A percentile compares a stretch with the other conserved stretches of the same genome.
Conservation (phyloP, 2,797 vertebrate genomes). For the Picus viridis region DNA sequence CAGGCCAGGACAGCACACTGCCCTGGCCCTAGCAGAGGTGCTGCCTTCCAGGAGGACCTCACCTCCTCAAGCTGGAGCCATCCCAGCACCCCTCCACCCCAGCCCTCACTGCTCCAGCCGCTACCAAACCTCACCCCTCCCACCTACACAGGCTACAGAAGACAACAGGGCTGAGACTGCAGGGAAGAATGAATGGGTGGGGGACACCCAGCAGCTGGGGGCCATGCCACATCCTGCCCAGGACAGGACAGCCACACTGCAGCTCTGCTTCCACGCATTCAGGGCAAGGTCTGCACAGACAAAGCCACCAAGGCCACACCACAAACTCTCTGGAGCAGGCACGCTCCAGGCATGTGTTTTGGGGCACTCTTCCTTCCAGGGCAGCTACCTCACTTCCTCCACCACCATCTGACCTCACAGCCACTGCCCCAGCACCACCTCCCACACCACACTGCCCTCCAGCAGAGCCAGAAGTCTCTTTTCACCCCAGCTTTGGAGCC, state of each 20-base stretch:
- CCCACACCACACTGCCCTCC: neutral
- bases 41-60: too few species aligned
- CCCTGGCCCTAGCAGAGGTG: too few species aligned
- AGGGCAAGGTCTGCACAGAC: neutral
- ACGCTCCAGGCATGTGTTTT: neutral
- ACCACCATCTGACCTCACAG: neutral
- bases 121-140: neutral
- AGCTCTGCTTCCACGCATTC: neutral
- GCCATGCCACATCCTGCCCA: rapidly evolving
- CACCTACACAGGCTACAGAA: neutral
- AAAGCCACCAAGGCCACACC: neutral
- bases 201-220: neutral
- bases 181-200: neutral
- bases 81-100: too few species aligned
- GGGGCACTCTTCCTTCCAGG: neutral
- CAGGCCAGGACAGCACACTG: too few species aligned
- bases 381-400: neutral
- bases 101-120: neutral
- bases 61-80: too few species aligned
- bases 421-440: neutral
- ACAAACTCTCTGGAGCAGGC: neutral
- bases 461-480: neutral
- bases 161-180: neutral
- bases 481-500: neutral
- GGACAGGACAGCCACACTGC: rapidly evolving